Evolutionary conservation across 1,140 invertebrate genomes (phyloP), one percentile per base, ranked within the genome.

Genomic region (Camponotus pennsylvanicus): DNA sequence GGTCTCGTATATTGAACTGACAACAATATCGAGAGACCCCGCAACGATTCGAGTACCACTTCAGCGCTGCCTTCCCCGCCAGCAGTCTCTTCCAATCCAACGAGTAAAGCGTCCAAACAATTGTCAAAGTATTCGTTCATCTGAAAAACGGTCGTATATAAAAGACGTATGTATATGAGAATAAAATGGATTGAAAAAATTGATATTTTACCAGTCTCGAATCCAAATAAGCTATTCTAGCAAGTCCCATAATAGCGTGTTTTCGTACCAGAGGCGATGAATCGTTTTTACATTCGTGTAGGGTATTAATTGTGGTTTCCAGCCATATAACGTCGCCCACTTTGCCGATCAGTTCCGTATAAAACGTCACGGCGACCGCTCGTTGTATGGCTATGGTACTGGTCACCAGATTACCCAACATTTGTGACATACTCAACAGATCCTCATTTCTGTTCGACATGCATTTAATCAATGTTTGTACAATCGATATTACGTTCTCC

Each of bases 81-180:
- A 0, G 91, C 84, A 0, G 93, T 92, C 71, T 94, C 94, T 85
- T 94, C 93, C 21, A 95, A 79, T 27, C 94, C 94, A 40, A 94
- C 92, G 3, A 95, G 79, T 21, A 95, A 85, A 1, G 94, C 93
- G 13, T 89, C 55, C n/a, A 94, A 80, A 67, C 92, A 93, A 73
- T 87, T 93, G 8, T 94, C 94, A 34, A 94, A 93, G 77, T 94
- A 94, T 59, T 94, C 93, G 6, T 93, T 88, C n/a, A 94, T 87
- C 93, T 94, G 40, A 84, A 76, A 75, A 67, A 88, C 76, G 13
- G 57, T 40, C 13, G 55, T 83, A 78, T 15, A 4, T 18, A 73
- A 59, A 59, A 52, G 4, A 52, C 3, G 13, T 67, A 49, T 13
- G 3, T 63, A n/a, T 71, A 27, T 21, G 4, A 59, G 27, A 66